Percentiles rank a stretch among this genome's conserved stretches.
These are phyloP conservation scores for Elephas maximus DNA, from an alignment of 2,113 vertebrate species.

Conservation along the genomic window DNA sequence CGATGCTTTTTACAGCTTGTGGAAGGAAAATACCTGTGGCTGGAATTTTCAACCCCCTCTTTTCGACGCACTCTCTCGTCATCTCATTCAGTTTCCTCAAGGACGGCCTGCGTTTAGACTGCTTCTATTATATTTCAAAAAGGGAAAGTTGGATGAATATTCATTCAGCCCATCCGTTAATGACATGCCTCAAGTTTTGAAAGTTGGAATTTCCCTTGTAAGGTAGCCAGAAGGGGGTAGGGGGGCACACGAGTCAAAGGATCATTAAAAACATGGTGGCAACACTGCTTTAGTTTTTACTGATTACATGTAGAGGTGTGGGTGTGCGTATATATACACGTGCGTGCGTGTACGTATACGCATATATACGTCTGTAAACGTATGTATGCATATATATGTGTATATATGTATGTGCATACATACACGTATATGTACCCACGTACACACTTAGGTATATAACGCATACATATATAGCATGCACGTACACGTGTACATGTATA, in stretches of 20 bases:
- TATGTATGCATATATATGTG: too few relatives aligned
- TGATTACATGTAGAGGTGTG: too few relatives aligned
- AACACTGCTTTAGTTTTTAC: background rate
- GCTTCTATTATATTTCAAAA: background rate
- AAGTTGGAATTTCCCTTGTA: background rate
- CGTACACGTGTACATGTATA: too few relatives aligned
- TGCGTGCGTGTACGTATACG: too few relatives aligned
- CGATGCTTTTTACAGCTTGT: background rate
- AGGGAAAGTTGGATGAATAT: background rate
- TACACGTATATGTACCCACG: too few relatives aligned
- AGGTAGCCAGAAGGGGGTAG: background rate
- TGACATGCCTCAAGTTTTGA: background rate
- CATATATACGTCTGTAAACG: too few relatives aligned
- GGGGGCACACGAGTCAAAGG: background rate
- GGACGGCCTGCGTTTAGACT: background rate
- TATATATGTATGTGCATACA: too few relatives aligned
- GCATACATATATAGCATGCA: too few relatives aligned
- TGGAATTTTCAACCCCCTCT: background rate
- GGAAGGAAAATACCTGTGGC: too few relatives aligned
- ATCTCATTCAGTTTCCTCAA: background rate
- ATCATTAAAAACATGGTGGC: background rate
- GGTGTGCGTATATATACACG: too few relatives aligned
- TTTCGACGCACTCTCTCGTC: background rate
- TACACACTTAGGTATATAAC: too few relatives aligned
- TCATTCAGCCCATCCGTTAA: background rate